Evolutionary conservation across 35 echinoderm and acorn worm genomes (phyloP), one percentile per base, ranked within the genome.

Genomic region (Apostichopus californicus): DNA sequence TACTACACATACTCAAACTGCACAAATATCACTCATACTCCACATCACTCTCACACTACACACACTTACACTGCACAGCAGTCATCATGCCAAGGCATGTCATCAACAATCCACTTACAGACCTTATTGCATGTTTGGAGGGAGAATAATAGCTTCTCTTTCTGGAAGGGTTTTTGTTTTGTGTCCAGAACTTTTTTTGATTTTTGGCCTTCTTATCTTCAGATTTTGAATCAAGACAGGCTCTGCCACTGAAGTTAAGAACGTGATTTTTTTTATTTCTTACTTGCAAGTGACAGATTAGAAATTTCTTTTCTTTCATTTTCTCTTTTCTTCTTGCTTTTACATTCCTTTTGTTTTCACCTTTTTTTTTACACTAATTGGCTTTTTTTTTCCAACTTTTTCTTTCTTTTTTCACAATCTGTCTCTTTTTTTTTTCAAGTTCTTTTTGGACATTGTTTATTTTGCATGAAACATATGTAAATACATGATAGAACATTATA

Each of bases 401-500:
- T 61, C 11, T 61, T 61, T 61, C 58, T 75, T 73, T 73, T 73
- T n/a, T 75, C 71, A 20, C 6, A 18, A 13, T 75, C n/a, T 75
- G 14, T 75, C 6, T 22, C 58, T 61, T 75, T 22, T 75, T 75
- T 75, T 75, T 73, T 7, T 75, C 3, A 75, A 75, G 71, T 75
- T 75, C 71, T 75, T n/a, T 18, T 22, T 75, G 71, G 71, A 75
- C 71, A 75, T 75, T 14, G 11, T 75, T 75, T 75, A 75, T 75
- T 68, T 75, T 75, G 71, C 71, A 75, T 75, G 71, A 75, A 75
- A 75, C 71, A 75, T 75, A 22, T 18, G 71, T 75, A 75, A 75
- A 75, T 75, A 75, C 71, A 75, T 75, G 71, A 75, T 75, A 61
- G 58, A 61, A 61, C 58, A 61, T 61, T 61, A 75, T 75, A 20